Evolutionary conservation across 2,888 invertebrate genomes (phyloP), one percentile per base, ranked within the genome.

Genomic region (Lithophane semibrunnea): DNA sequence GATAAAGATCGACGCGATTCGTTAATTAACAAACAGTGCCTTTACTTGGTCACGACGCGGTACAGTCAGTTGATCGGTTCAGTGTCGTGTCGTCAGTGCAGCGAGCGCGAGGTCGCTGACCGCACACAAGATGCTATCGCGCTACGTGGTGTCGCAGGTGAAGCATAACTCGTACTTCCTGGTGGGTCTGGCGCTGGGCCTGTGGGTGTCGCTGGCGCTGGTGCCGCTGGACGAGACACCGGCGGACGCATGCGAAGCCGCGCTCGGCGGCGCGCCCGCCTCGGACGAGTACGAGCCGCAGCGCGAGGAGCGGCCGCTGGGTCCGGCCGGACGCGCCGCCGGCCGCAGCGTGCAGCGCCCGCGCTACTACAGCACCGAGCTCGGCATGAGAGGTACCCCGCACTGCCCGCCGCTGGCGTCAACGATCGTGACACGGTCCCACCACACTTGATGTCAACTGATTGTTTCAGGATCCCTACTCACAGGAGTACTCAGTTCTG

Each of bases 361-460:
- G 1, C 97, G 99, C 42, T 99, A 99, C 96, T 99, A 99, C 92
- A 99, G 99, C 68, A 99, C 99, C 0, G 99, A 99, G 94, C 97
- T 99, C 75, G 99, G 99, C 29, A 99, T 99, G 88, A 97, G 98
- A 81, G 95, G 95, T 93, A 78, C 44, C 18, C 5, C 1, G 2
- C 52, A 24, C 54, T 58, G 37, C 13, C 8, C 21, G 7, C 18
- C n/a, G n/a, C 56, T n/a, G 9, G 18, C 44, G 0, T 13, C 9
- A 10, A 47, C 5, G 2, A n/a, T 47, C 12, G 12, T 54, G 37
- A 37, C 5, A 42, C 16, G 5, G 12, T 42, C 37, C 54, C 9
- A 73, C 7, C 24, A 73, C 9, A 9, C 9, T 47, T 54, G 3
- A 44, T 47, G 4, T 64, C 12, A 24, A 56, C n/a, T 37, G 12